Conservation (phyloP, 1,140 invertebrate genomes). For the Neodiprion fabricii region DNA sequence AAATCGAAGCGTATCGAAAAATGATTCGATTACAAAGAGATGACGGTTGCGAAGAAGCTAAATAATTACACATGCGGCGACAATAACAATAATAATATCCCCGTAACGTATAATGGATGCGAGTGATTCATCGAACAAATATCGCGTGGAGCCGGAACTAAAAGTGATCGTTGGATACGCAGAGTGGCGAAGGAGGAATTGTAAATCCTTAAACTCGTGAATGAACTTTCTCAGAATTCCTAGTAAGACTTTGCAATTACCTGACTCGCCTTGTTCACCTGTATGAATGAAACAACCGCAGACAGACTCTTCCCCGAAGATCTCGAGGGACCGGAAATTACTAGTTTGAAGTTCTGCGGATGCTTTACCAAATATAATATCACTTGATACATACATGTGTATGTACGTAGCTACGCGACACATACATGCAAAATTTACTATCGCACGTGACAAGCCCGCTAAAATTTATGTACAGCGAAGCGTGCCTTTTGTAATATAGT, state of each 20-base stretch:
- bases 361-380: no score
- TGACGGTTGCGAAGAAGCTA: no score
- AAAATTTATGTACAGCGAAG: no score
- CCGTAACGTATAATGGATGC: no score
- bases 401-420: no score
- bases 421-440: no score
- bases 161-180: neutral
- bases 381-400: no score
- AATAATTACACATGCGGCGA: no score
- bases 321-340: neutral
- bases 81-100: neutral
- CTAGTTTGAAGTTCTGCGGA: neutral
- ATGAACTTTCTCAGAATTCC: constrained; percentile 1
- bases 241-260: neutral
- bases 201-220: constrained; percentile 1
- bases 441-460: no score
- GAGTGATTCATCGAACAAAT: neutral
- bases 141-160: constrained; percentile 6
- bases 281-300: neutral
- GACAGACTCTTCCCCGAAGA: neutral
- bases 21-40: no score
- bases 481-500: no score
- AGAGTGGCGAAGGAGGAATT: neutral
- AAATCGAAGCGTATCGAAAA: no score
- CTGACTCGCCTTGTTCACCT: neutral